A percentile compares a stretch with the other conserved stretches of the same genome.
Conservation (phyloP, 2,113 vertebrate genomes). For the Choloepus hoffmanni region DNA sequence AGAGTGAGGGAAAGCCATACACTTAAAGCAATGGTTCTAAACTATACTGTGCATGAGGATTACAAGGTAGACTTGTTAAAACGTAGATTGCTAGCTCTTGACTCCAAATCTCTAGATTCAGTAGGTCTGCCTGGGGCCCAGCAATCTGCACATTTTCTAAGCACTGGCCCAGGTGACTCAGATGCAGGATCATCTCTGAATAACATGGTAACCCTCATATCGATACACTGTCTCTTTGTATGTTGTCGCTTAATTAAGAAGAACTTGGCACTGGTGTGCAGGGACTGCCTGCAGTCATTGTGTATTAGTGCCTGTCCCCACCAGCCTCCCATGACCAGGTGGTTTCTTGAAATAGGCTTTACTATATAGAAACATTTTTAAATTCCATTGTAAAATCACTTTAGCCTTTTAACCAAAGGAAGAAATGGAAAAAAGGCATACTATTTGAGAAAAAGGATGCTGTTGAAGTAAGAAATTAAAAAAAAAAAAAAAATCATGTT, state of each 20-base stretch:
- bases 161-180: background rate
- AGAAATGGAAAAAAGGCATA: background rate
- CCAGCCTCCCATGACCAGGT: background rate
- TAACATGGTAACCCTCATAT: background rate
- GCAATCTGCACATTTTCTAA: background rate
- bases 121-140: background rate
- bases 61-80: background rate
- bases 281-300: background rate
- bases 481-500: background rate
- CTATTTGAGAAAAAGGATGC: background rate
- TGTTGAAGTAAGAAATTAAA: background rate
- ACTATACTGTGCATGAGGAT: background rate
- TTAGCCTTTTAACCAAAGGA: conserved; percentile 35
- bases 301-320: background rate
- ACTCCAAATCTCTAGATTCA: background rate
- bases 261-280: background rate
- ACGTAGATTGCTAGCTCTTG: background rate
- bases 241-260: conserved; percentile 16
- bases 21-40: background rate
- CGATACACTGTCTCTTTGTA: background rate
- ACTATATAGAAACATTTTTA: conserved; percentile 24
- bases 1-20: background rate
- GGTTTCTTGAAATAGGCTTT: conserved; percentile 12
- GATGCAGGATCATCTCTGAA: background rate
- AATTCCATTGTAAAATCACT: background rate